A percentile compares a stretch with the other conserved stretches of the same genome.
These are phyloP conservation scores for Drymonia ruficornis DNA, from an alignment of 2,888 invertebrate species.

Conservation along the genomic window DNA sequence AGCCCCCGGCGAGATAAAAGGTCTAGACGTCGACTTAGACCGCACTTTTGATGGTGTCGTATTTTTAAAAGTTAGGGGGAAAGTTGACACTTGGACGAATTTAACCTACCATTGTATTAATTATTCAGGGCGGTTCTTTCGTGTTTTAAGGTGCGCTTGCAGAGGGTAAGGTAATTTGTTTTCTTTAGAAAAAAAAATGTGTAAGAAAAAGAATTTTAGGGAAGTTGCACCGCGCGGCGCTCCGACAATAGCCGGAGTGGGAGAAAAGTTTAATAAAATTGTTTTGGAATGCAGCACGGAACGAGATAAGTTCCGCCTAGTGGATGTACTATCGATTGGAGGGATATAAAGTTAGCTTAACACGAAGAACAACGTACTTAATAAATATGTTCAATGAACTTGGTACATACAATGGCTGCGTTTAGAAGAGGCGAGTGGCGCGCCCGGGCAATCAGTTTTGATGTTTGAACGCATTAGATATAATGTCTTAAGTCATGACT, in stretches of 20 bases:
- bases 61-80: conserved; percentile 80
- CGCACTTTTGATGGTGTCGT: conserved; percentile 81
- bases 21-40: conserved; percentile 75
- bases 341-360: conserved; percentile 42
- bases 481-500: too few species aligned
- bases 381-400: too few species aligned
- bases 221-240: conserved; percentile 66
- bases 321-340: conserved; percentile 66
- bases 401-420: too few species aligned
- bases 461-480: too few species aligned
- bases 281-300: conserved; percentile 75
- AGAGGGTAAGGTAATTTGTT: conserved; percentile 78
- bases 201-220: conserved; percentile 72
- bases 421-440: too few species aligned
- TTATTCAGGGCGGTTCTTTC: conserved; percentile 81
- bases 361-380: too few species aligned
- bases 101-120: conserved; percentile 84
- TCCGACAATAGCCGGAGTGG: conserved; percentile 58
- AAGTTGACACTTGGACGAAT: conserved; percentile 82
- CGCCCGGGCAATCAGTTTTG: too few species aligned
- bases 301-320: conserved; percentile 68
- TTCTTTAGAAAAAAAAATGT: conserved; percentile 54
- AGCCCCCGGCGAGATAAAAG: conserved; percentile 77
- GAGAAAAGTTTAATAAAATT: conserved; percentile 79
- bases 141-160: conserved; percentile 78